These are phyloP conservation scores for Engystomops pustulosus DNA, from an alignment of 2,113 vertebrate species.

Conservation along the genomic window DNA sequence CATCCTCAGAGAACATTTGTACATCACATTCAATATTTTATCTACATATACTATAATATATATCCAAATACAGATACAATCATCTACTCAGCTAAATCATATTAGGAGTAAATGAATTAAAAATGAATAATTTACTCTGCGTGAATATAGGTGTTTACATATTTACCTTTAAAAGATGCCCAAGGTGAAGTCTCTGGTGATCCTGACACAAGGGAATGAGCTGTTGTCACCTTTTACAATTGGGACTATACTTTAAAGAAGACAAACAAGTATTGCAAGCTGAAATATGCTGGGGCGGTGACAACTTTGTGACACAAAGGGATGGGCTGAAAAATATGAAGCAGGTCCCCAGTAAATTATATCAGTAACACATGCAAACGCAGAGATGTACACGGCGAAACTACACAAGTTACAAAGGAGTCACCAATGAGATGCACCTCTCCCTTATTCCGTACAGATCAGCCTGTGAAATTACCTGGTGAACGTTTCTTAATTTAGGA, in stretches of 20 bases:
- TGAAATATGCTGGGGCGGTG: constrained; percentile 48
- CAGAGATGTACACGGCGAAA: constrained; percentile 36
- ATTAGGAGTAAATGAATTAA: not conserved
- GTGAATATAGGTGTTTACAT: not conserved
- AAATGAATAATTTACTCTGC: not conserved
- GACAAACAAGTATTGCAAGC: constrained; percentile 53
- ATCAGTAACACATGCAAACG: constrained; percentile 35
- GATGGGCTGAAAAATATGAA: constrained; percentile 20
- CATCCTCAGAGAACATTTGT: not conserved
- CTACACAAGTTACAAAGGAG: constrained; percentile 27
- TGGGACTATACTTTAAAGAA: constrained; percentile 50
- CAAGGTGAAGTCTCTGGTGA: constrained; percentile 22
- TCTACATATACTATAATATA: too few relatives aligned
- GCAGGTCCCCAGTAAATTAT: constrained; percentile 45
- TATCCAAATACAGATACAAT: not conserved
- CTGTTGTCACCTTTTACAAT: constrained; percentile 40
- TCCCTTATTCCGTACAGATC: constrained; percentile 35
- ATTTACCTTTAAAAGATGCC: constrained; percentile 48
- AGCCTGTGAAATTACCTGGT: not conserved
- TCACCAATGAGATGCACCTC: constrained; percentile 34
- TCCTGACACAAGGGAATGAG: constrained; percentile 38
- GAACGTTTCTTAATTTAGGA: constrained; percentile 17
- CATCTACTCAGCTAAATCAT: not conserved
- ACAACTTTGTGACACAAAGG: constrained; percentile 50
- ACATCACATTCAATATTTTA: not conserved